Conservation (phyloP, 1,140 invertebrate genomes). For the Lasioglossum albipes region DNA sequence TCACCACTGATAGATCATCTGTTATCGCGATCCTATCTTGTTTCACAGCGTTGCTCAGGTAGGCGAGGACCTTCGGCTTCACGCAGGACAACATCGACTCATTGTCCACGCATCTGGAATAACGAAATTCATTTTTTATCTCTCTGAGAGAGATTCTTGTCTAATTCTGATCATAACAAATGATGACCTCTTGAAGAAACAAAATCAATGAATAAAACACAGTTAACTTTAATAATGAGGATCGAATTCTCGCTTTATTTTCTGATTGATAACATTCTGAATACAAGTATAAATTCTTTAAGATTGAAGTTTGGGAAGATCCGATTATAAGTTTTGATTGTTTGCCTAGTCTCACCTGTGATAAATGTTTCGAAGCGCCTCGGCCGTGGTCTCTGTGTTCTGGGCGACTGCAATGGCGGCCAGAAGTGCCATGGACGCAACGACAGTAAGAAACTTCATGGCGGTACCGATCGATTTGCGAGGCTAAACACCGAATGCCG, state of each 20-base stretch:
- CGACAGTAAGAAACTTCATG: conserved; percentile 70
- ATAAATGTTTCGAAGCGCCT: conserved; percentile 74
- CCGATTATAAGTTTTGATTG: too few species aligned
- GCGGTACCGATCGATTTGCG: conserved; percentile 65
- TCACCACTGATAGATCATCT: conserved; percentile 86
- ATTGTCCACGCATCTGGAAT: conserved; percentile 73
- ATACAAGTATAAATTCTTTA: too few species aligned
- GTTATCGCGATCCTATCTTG: conserved; percentile 87
- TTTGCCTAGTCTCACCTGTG: conserved; percentile 66
- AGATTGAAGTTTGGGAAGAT: too few species aligned
- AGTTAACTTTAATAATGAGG: too few species aligned
- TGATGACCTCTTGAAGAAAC: too few species aligned
- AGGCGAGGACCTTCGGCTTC: conserved; percentile 87
- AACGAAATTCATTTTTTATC: not conserved
- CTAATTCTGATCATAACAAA: too few species aligned
- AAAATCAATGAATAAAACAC: too few species aligned
- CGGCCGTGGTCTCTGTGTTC: conserved; percentile 68
- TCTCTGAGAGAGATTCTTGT: not conserved
- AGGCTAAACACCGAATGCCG: conserved; percentile 77
- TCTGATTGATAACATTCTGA: too few species aligned
- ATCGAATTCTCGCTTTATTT: too few species aligned
- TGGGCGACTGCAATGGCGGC: conserved; percentile 59
- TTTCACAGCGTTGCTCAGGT: conserved; percentile 84
- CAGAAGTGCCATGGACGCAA: conserved; percentile 63
- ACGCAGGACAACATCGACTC: conserved; percentile 82